These are phyloP conservation scores for Amphiprion clarkii DNA, from an alignment of 2,797 vertebrate genomes.

Conservation along the genomic window DNA sequence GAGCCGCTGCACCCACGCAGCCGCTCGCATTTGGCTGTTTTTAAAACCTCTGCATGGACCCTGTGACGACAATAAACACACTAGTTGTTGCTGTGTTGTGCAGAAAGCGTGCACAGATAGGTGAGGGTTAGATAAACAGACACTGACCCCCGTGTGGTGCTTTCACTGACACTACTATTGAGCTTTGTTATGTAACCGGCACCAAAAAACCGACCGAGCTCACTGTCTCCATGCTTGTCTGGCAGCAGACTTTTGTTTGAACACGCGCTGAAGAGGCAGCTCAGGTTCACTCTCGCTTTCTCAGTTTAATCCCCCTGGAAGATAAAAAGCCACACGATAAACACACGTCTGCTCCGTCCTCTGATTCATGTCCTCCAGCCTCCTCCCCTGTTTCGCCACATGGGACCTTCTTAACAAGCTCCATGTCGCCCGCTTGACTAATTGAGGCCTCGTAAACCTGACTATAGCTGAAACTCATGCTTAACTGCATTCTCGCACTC, in stretches of 20 bases:
- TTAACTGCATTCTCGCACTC: slow-evolving; percentile 18
- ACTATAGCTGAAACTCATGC: slow-evolving; percentile 32
- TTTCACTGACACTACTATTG: slow-evolving; percentile 55
- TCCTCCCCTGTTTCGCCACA: slow-evolving; percentile 26
- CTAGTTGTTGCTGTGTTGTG: slow-evolving; percentile 15
- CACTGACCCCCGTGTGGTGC: slow-evolving; percentile 1
- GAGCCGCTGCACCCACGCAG: no score
- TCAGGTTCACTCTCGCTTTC: slow-evolving; percentile 64
- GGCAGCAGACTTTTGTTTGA: slow-evolving; percentile 67
- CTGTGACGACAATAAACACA: slow-evolving; percentile 3
- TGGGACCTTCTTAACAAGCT: slow-evolving; percentile 48
- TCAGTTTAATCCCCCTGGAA: slow-evolving; percentile 53
- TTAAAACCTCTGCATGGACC: background rate
- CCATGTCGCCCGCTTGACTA: slow-evolving; percentile 42
- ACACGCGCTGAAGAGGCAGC: slow-evolving; percentile 56
- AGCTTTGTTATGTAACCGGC: slow-evolving; percentile 65
- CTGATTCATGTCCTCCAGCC: slow-evolving; percentile 1
- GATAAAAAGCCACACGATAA: slow-evolving; percentile 42
- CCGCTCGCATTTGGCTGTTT: background rate
- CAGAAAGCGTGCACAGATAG: slow-evolving; percentile 26
- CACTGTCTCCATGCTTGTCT: slow-evolving; percentile 47
- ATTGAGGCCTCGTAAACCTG: slow-evolving; percentile 54
- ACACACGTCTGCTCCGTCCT: slow-evolving; percentile 12
- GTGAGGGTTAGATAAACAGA: slow-evolving; percentile 34
- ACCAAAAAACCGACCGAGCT: slow-evolving; percentile 23